Base-by-base conservation (phyloP, 2,797 vertebrate species). In the Poecile montanus region DNA sequence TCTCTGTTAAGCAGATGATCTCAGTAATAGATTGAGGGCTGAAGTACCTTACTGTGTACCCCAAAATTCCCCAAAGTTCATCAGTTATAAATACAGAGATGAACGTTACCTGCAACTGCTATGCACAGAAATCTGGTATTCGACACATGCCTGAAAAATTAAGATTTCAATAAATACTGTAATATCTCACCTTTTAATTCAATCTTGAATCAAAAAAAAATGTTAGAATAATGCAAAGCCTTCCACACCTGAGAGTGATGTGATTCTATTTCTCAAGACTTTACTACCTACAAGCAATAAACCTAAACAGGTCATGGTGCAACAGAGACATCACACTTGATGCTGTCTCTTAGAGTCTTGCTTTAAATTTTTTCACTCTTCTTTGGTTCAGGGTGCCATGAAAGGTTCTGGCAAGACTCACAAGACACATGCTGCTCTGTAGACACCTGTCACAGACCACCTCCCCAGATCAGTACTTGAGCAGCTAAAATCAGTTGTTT, bases 1-100 rank as follows among this genome's bases (percentile, higher is more conserved):
- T 47, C 30, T 73, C 67, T 47, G 8, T 6, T 25, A 60, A 40
- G 30, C 2, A 73, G 62, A 70, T 11, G 0, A 58, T 61, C 73
- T 53, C 71, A 65, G 21, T 23, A 45, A 36, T 48, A 60, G 38
- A 26, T 2, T 56, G 17, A 88, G n/a, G 16, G 50, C 38, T 92
- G 58, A 65, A 82, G 29, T n/a, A 85, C 60, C 16, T 66, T 62
- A 72, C 38, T 32, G 57, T 34, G n/a, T 20, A 45, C 11, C 47
- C 16, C 20, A 58, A 26, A 71, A 72, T 18, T 61, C 17, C 38
- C 20, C 15, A 15, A 60, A 67, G 20, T 25, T 83, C 7, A 5
- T 27, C 30, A 88, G 23, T 23, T 89, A 40, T 15, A 90, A 88
- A n/a, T n/a, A 90, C 34, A 85, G 70, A 89, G 36, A 82, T 53